Conservation (phyloP, 1,140 invertebrate genomes). For the Pygmarrhopalites habei region DNA sequence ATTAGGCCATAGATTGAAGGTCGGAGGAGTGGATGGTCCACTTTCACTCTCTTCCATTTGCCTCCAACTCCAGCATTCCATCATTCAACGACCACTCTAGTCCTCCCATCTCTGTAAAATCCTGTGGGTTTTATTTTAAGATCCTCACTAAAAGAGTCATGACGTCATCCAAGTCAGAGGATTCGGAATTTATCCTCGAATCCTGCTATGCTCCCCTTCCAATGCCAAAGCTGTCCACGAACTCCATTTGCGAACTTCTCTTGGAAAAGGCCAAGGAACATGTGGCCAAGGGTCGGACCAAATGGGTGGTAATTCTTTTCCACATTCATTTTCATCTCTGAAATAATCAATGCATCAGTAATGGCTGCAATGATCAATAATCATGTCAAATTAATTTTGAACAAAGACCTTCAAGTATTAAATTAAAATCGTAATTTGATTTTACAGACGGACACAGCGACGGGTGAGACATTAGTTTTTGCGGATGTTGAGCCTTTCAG, state of each 20-base stretch:
- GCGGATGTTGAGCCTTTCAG: constrained; percentile 28
- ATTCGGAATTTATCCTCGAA: neutral
- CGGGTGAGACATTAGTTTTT: constrained; percentile 31
- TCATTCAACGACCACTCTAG: too few relatives aligned
- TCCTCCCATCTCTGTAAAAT: too few relatives aligned
- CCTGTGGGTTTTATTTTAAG: too few relatives aligned
- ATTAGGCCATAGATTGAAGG: too few relatives aligned
- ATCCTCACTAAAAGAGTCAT: too few relatives aligned
- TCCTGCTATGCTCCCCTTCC: neutral
- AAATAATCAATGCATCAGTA: neutral
- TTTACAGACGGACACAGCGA: constrained; percentile 31
- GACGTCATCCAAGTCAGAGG: too few relatives aligned
- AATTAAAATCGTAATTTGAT: too few relatives aligned
- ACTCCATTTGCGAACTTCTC: neutral
- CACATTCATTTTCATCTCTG: neutral
- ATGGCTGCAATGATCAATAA: neutral
- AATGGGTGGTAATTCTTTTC: constrained; percentile 27
- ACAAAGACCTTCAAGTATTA: neutral
- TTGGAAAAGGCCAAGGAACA: constrained; percentile 16
- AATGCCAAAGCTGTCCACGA: constrained; percentile 1
- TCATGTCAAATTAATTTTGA: neutral
- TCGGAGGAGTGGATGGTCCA: too few relatives aligned
- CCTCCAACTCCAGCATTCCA: too few relatives aligned
- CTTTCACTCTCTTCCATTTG: too few relatives aligned
- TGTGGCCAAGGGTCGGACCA: neutral